phyloP scores from a whole-genome alignment of 2,888 invertebrate species.

The Mystacides longicornis region DNA sequence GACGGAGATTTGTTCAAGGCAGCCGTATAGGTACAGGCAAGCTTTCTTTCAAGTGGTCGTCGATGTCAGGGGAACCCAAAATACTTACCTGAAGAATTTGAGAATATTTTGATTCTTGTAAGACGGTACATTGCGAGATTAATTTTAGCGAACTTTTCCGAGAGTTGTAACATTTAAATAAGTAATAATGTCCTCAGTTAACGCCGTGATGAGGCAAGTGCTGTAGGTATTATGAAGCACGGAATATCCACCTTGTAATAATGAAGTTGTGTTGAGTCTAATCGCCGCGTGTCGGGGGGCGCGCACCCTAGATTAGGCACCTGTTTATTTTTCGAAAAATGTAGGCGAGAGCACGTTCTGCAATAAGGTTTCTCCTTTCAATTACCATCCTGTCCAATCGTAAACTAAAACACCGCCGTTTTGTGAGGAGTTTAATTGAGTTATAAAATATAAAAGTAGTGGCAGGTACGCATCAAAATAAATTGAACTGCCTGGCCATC shows the following conservation, averaged over 20 bases:
- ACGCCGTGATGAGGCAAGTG: not conserved
- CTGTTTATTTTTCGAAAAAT: slow-evolving; percentile 16
- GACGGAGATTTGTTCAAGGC: too few species aligned
- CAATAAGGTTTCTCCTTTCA: not conserved
- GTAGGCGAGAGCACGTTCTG: slow-evolving; percentile 11
- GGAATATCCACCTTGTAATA: slow-evolving; percentile 14
- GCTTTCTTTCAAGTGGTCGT: too few species aligned
- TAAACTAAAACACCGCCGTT: slow-evolving; percentile 8
- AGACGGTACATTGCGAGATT: too few species aligned
- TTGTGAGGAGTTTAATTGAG: slow-evolving; percentile 8
- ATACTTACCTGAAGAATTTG: too few species aligned
- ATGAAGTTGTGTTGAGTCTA: slow-evolving; percentile 6
- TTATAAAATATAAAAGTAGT: slow-evolving; percentile 15
- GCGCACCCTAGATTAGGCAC: slow-evolving; percentile 15
- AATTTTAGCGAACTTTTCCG: too few species aligned
- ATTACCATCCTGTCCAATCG: not conserved
- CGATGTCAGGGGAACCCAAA: too few species aligned
- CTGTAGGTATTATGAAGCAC: not conserved
- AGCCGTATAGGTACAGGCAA: too few species aligned
- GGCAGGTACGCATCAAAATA: too few species aligned
- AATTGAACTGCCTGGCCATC: too few species aligned
- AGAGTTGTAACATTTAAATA: too few species aligned
- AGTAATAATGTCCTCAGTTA: too few species aligned
- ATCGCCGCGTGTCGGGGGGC: slow-evolving; percentile 5
- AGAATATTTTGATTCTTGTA: too few species aligned